These are phyloP conservation scores for Drosophila aff. DNA, from an alignment of 1,140 invertebrate species.

Conservation along the genomic window DNA sequence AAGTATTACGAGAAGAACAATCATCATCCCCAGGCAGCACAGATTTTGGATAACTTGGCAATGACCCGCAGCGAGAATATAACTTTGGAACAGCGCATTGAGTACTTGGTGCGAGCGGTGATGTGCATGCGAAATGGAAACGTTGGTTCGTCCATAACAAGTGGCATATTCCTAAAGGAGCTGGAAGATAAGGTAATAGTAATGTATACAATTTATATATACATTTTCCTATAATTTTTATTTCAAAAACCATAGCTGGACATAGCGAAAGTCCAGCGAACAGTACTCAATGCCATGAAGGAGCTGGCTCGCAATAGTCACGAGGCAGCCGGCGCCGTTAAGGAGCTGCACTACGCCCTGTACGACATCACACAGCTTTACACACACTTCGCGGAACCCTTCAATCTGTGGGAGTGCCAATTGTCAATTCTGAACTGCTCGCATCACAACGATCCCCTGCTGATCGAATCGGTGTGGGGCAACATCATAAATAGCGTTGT, in stretches of 20 bases:
- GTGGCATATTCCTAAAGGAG: constrained; percentile 95
- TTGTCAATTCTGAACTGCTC: constrained; percentile 94
- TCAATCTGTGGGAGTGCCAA: constrained; percentile 93
- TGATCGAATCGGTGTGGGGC: constrained; percentile 92
- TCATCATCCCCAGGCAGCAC: constrained; percentile 96
- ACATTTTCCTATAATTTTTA: constrained; percentile 1
- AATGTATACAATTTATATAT: constrained; percentile 12
- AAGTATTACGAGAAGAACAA: constrained; percentile 97
- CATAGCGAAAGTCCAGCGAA: constrained; percentile 81
- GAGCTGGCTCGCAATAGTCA: constrained; percentile 42
- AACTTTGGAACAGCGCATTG: constrained; percentile 90
- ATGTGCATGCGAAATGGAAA: constrained; percentile 96
- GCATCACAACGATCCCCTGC: constrained; percentile 91
- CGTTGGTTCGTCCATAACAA: constrained; percentile 90
- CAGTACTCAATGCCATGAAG: constrained; percentile 65
- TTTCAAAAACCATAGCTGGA: constrained; percentile 61
- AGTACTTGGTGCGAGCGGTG: constrained; percentile 97
- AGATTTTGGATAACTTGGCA: constrained; percentile 94
- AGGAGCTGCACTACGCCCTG: constrained; percentile 73
- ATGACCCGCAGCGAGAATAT: constrained; percentile 90
- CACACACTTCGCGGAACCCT: constrained; percentile 92
- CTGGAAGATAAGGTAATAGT: constrained; percentile 95
- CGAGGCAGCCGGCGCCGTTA: constrained; percentile 55
- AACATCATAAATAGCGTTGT: constrained; percentile 89
- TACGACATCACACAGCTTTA: constrained; percentile 89